Conservation (phyloP, 1,140 invertebrate genomes). For the Listronotus oregonensis region DNA sequence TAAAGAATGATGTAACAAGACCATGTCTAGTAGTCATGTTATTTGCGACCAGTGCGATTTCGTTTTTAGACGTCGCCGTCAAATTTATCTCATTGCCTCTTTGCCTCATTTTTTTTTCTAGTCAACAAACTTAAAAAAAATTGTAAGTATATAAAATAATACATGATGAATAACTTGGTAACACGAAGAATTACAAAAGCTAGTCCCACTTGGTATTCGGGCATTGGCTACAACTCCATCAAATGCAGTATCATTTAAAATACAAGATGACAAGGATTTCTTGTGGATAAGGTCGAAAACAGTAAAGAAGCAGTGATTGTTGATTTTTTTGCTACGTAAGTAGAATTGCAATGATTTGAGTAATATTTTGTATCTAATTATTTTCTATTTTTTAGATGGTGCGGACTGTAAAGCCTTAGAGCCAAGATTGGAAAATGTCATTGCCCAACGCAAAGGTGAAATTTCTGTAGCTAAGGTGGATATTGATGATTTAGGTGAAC, state of each 20-base stretch:
- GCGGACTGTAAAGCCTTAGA: conserved; percentile 92
- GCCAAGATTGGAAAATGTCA: conserved; percentile 84
- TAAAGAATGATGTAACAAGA: too few relatives aligned
- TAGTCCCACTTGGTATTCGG: conserved; percentile 11
- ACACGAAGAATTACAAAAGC: conserved; percentile 8
- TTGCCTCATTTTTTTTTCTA: too few relatives aligned
- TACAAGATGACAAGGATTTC: conserved; percentile 93
- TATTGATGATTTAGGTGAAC: conserved; percentile 88
- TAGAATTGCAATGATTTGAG: conserved; percentile 38
- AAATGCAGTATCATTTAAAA: conserved; percentile 69
- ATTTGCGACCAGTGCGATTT: too few relatives aligned
- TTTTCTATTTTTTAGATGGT: conserved; percentile 76
- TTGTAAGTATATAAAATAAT: too few relatives aligned
- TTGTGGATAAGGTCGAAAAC: conserved; percentile 86
- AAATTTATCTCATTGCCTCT: too few relatives aligned
- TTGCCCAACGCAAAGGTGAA: conserved; percentile 83
- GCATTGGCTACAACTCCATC: conserved; percentile 11
- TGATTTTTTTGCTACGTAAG: conserved; percentile 95
- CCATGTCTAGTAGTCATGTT: too few relatives aligned
- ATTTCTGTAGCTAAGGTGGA: conserved; percentile 92
- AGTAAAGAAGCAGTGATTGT: conserved; percentile 87
- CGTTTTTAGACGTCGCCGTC: too few relatives aligned
- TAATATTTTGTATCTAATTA: neutral
- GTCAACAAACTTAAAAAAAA: too few relatives aligned
- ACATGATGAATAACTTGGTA: conserved; percentile 27